Conservation (phyloP, 2,797 vertebrate genomes). For the Leptatherina wallacei region DNA sequence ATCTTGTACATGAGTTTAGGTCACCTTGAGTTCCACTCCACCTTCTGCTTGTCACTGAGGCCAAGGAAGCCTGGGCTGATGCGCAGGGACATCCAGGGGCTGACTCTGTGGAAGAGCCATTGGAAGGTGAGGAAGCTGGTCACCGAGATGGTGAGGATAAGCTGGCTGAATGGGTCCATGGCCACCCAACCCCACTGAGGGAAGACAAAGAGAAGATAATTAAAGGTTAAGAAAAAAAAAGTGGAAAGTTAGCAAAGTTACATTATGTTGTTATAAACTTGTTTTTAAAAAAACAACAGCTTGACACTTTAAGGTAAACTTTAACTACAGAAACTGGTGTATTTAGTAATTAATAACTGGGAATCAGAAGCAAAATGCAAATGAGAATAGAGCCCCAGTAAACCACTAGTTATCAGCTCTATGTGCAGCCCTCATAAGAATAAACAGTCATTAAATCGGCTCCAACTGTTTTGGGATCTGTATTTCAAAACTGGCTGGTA, state of each 20-base stretch:
- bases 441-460: not conserved
- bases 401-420: too few relatives aligned
- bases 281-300: not conserved
- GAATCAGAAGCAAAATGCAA: too few relatives aligned
- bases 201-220: not conserved
- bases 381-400: too few relatives aligned
- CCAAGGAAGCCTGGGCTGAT: conserved; percentile 87
- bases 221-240: conserved; percentile 6
- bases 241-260: not conserved
- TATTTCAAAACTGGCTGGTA: not conserved
- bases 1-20: not conserved
- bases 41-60: conserved; percentile 92
- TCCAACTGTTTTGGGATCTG: not conserved
- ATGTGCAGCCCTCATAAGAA: too few relatives aligned
- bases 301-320: not conserved
- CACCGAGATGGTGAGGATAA: conserved; percentile 84
- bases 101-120: conserved; percentile 92
- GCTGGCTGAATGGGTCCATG: conserved; percentile 90
- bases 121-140: conserved; percentile 93
- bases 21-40: conserved; percentile 99
- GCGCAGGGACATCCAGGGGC: conserved; percentile 88
- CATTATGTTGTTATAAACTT: not conserved
- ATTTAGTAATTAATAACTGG: too few relatives aligned
- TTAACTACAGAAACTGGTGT: too few relatives aligned
- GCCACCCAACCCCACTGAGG: conserved; percentile 81